These are phyloP conservation scores for Melanostoma scalare DNA, from an alignment of 2,888 invertebrate genomes.

Conservation along the genomic window DNA sequence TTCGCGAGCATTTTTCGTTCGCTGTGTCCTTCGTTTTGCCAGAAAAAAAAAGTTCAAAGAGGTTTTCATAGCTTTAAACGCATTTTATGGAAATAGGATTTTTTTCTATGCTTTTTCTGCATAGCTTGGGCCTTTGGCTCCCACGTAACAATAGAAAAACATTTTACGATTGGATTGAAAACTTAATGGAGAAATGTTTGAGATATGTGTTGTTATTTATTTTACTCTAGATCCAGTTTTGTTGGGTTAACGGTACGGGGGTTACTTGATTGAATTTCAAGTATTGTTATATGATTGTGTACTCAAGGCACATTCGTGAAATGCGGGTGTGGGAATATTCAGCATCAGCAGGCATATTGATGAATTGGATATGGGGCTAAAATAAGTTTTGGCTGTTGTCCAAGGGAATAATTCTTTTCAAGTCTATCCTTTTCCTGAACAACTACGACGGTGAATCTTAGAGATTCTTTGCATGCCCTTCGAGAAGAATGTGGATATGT, in stretches of 20 bases:
- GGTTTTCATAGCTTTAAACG: slow-evolving; percentile 47
- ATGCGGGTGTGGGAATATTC: neutral
- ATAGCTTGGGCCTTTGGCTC: no score
- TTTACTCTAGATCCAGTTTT: slow-evolving; percentile 14
- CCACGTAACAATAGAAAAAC: slow-evolving; percentile 14
- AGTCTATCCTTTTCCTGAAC: no score
- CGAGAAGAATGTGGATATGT: no score
- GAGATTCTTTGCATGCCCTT: no score
- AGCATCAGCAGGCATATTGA: neutral
- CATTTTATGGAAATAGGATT: slow-evolving; percentile 44
- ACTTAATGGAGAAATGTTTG: slow-evolving; percentile 40
- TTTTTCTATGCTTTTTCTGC: neutral
- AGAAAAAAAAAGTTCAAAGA: slow-evolving; percentile 23
- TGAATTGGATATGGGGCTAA: no score
- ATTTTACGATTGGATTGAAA: slow-evolving; percentile 40
- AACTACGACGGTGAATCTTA: no score
- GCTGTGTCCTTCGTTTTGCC: neutral
- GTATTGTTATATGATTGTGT: slow-evolving; percentile 20
- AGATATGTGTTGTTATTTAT: neutral
- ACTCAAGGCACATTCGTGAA: neutral
- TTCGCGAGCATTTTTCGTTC: neutral
- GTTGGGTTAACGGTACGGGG: slow-evolving; percentile 14
- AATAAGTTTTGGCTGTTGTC: no score
- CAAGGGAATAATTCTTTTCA: no score
- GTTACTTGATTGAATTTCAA: slow-evolving; percentile 36